phyloP scores from a whole-genome alignment of 1,140 invertebrate genomes.

The Cydia amplana region DNA sequence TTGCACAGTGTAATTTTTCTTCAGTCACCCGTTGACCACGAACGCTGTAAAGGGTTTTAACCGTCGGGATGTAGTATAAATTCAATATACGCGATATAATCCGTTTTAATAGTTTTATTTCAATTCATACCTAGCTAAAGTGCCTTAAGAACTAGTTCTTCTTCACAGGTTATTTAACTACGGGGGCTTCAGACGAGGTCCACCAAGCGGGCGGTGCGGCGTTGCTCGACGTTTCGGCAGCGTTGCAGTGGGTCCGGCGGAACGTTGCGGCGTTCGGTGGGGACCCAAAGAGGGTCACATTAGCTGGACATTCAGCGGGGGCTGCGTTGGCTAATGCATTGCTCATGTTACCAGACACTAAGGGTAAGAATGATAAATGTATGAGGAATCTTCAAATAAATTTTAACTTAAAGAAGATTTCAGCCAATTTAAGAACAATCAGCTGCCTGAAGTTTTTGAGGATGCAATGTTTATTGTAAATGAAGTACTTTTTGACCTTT shows the following conservation, averaged over 20 bases:
- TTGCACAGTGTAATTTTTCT: too few relatives aligned
- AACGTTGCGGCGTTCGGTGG: slow-evolving; percentile 91
- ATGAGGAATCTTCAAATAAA: background rate
- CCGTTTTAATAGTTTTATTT: too few relatives aligned
- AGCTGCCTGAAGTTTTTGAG: too few relatives aligned
- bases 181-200: slow-evolving; percentile 67
- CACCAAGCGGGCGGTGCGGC: slow-evolving; percentile 61
- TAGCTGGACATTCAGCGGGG: slow-evolving; percentile 93
- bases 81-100: too few relatives aligned
- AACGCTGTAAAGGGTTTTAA: too few relatives aligned
- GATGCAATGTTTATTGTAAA: too few relatives aligned
- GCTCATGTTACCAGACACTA: slow-evolving; percentile 86
- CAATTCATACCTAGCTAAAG: too few relatives aligned
- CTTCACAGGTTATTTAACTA: slow-evolving; percentile 84
- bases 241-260: slow-evolving; percentile 87
- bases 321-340: slow-evolving; percentile 92
- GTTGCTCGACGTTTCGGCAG: slow-evolving; percentile 85
- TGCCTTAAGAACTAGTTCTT: background rate
- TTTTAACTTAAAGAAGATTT: background rate
- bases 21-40: too few relatives aligned
- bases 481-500: too few relatives aligned
- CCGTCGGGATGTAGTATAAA: too few relatives aligned
- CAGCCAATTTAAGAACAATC: too few relatives aligned
- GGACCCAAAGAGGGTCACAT: slow-evolving; percentile 88
- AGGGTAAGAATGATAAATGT: slow-evolving; percentile 76